phyloP scores from a whole-genome alignment of 2,113 vertebrate genomes.

The Ceuthmochares aereus region DNA sequence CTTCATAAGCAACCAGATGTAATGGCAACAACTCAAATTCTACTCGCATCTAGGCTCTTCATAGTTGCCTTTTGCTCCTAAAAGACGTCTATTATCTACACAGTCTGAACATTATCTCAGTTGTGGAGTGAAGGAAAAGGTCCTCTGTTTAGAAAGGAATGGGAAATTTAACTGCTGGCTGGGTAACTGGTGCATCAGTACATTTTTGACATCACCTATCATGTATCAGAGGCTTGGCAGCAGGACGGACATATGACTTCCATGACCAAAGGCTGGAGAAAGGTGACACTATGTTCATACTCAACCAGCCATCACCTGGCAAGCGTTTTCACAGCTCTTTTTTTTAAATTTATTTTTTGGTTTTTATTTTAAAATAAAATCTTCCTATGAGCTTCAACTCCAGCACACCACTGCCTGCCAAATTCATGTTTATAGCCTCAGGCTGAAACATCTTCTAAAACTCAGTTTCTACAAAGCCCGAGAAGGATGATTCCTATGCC shows the following conservation, averaged over 20 bases:
- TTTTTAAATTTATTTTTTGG: not conserved
- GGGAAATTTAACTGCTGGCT: not conserved
- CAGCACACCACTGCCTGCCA: not conserved
- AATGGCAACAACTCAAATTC: not conserved
- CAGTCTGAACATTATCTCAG: not conserved
- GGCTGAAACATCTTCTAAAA: conserved; percentile 19
- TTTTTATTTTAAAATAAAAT: not conserved
- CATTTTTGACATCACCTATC: not conserved
- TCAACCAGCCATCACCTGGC: not conserved
- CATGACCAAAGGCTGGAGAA: not conserved
- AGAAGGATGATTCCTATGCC: not conserved
- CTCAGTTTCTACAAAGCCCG: not conserved
- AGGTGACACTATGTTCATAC: not conserved
- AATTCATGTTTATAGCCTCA: not conserved
- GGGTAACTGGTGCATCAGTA: not conserved
- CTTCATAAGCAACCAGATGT: not conserved
- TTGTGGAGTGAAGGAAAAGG: not conserved
- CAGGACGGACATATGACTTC: not conserved
- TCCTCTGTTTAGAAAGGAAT: not conserved
- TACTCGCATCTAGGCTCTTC: not conserved
- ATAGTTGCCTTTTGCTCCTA: not conserved
- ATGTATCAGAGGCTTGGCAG: not conserved
- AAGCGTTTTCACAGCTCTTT: not conserved
- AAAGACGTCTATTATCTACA: not conserved
- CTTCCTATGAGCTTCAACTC: not conserved